Evolutionary conservation across 2,113 vertebrate species (phyloP), one percentile per base, ranked within the genome.

Genomic region (Cyanoliseus patagonus): DNA sequence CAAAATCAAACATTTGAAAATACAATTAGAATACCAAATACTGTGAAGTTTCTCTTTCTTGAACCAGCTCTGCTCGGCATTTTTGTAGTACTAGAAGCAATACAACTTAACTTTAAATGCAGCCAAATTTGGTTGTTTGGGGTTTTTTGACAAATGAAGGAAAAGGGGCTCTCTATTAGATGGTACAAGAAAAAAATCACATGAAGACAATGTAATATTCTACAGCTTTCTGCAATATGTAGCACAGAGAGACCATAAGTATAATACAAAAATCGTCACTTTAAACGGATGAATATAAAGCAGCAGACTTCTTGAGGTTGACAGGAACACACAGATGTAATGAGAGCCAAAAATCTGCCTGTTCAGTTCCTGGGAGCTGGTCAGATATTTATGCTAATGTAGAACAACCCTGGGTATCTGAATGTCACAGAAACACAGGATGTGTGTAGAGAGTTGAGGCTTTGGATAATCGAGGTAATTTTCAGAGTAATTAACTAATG

Each of bases 401-500:
- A 63, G 88, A 95, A 95, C 82, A 94, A 96, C 96, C 95, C 97
- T 95, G 92, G 89, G 75, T 81, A 69, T 90, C 61, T 83, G 94
- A 97, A 97, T 93, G 97, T 96, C 96, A 96, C 77, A 67, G 91
- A 83, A 55, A 94, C 89, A 85, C 84, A 82, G 88, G 88, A 93
- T 94, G 92, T 92, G 92, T 72, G 74, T 69, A 86, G 84, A 90
- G 76, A 91, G 94, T 13, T 75, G 94, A 97, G 95, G 93, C 93
- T 93, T 94, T 94, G 94, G 92, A 95, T 61, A 97, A 97, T 93
- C 9, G 35, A 94, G 87, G 94, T 91, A 96, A 97, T 97, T 97
- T 97, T 96, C 93, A 97, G 88, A 94, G 88, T 95, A 97, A 97
- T 97, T 97, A 97, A 92, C 91, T 85, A 95, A 93, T 73, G 85